Percentiles rank a stretch among this genome's conserved stretches.
These are phyloP conservation scores for Tachycineta bicolor DNA, from an alignment of 2,113 vertebrate species.

Conservation along the genomic window DNA sequence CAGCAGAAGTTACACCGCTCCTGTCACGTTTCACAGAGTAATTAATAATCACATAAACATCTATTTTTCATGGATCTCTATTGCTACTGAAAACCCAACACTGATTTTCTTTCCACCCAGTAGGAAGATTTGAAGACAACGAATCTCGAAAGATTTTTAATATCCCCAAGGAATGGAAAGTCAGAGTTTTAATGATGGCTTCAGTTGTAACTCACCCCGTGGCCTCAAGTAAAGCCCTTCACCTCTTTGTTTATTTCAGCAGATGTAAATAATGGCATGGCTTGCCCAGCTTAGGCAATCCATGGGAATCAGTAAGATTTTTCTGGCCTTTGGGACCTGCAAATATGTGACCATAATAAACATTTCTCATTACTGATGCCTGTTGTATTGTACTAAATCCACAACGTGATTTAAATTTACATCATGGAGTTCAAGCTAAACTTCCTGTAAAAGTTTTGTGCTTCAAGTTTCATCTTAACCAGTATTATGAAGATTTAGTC, in stretches of 20 bases:
- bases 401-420: neutral
- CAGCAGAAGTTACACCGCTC: neutral
- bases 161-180: neutral
- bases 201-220: neutral
- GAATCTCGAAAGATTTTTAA: neutral
- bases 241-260: neutral
- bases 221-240: neutral
- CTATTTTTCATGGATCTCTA: neutral
- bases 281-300: neutral
- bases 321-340: neutral
- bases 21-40: neutral
- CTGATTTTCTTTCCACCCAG: neutral
- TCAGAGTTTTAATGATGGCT: neutral
- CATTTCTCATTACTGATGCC: neutral
- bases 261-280: neutral
- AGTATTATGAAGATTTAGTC: neutral
- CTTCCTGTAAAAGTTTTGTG: neutral
- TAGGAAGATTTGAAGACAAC: neutral
- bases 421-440: neutral
- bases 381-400: neutral
- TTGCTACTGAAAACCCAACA: neutral
- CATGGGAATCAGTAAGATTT: neutral
- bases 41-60: neutral
- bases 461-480: neutral
- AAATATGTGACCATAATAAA: neutral